Conservation (phyloP, 2,113 vertebrate genomes). For the Gavialis gangeticus region DNA sequence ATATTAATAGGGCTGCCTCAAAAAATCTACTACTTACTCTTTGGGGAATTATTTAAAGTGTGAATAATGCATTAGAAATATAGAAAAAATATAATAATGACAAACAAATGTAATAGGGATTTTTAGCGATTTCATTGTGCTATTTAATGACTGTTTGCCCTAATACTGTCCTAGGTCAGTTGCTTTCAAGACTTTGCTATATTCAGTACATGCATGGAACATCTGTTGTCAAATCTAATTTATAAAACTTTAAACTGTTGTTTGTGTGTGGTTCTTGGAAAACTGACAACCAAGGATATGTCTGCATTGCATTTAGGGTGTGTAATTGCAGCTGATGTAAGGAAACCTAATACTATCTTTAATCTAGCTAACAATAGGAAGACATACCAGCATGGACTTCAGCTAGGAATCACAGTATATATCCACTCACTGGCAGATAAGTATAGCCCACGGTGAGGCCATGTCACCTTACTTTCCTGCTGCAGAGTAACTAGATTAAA, state of each 20-base stretch:
- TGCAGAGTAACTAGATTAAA: background rate
- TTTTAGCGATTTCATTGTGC: background rate
- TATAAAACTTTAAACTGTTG: background rate
- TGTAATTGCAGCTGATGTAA: background rate
- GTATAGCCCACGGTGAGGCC: background rate
- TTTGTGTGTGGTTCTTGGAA: background rate
- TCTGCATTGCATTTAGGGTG: background rate
- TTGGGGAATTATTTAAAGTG: background rate
- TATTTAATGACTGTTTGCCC: background rate
- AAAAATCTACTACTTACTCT: background rate
- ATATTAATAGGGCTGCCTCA: background rate
- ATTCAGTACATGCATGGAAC: background rate
- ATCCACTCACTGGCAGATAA: background rate
- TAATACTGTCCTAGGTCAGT: background rate
- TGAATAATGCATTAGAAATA: background rate
- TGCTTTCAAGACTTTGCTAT: background rate
- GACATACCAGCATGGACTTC: background rate
- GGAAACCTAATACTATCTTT: background rate
- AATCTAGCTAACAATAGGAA: background rate
- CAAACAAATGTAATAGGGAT: background rate
- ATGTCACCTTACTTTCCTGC: background rate
- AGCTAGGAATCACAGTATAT: background rate
- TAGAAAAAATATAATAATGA: background rate
- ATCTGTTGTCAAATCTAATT: background rate
- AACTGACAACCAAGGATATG: background rate